Base-by-base conservation (phyloP, 2,888 invertebrate genomes). In the Nysson spinosus region DNA sequence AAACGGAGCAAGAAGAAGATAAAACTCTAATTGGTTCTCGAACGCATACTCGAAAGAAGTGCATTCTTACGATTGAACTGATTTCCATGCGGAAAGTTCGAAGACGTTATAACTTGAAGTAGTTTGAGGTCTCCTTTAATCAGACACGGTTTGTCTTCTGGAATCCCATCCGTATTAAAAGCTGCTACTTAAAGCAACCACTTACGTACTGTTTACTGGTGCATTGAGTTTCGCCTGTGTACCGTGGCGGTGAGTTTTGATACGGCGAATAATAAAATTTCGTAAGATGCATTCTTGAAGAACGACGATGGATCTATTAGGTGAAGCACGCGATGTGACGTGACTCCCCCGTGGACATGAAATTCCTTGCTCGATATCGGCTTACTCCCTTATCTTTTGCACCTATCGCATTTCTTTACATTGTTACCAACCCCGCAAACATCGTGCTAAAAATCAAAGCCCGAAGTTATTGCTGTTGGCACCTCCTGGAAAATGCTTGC, bases 291-390 rank as follows among this genome's bases (percentile, higher is more conserved):
- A 44, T 61, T 46, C 12, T 43, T 37, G 40, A 35, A 22, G 12
- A 37, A 24, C 20, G 22, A 47, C 66, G 58, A 75, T 60, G 62
- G 67, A 75, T 72, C 72, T 55, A 61, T 75, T 58, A 67, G 40
- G 19, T 17, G 17, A n/a, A 34, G 42, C 73, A 75, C 75, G 75
- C 75, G 75, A 75, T 62, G 49, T 70, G 56, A 75, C 75, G 75
- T 72, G 75, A 73, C 75, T 37, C 4, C 30, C 47, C 34, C 12
- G 40, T 40, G 52, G 60, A 69, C 72, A 58, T 58, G 50, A 40
- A 52, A 69, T 72, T 69, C 57, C 58, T 75, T 55, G 51, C 49
- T 50, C 42, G 24, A 44, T 55, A 44, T 30, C 60, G 56, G 46
- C 40, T 35, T 34, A 39, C 32, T 20, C 34, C 14, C 47, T 16